Conservation (phyloP, 2,888 invertebrate genomes). For the Drosophila niveifrons region DNA sequence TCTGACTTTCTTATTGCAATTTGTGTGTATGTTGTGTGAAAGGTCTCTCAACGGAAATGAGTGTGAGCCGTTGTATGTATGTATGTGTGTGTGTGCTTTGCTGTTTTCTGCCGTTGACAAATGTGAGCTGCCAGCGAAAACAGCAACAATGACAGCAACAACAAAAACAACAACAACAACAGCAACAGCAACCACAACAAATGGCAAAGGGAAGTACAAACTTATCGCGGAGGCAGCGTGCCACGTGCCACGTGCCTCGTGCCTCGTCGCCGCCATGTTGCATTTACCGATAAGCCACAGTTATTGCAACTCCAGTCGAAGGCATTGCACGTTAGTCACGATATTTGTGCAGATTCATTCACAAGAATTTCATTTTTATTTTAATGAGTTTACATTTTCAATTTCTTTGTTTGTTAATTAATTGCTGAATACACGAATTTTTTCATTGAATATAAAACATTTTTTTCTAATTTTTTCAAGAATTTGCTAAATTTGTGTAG, state of each 20-base stretch:
- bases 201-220: slow-evolving; percentile 3
- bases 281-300: slow-evolving; percentile 21
- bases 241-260: slow-evolving; percentile 44
- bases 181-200: background rate
- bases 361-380: background rate
- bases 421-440: background rate
- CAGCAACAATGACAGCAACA: slow-evolving; percentile 2
- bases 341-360: background rate
- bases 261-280: slow-evolving; percentile 49
- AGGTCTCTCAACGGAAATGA: slow-evolving; percentile 2
- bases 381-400: background rate
- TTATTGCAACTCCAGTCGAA: background rate
- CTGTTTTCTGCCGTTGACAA: slow-evolving; percentile 19
- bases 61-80: background rate
- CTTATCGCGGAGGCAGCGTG: slow-evolving; percentile 16
- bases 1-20: slow-evolving; percentile 42
- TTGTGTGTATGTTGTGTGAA: slow-evolving; percentile 9
- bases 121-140: background rate
- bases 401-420: background rate
- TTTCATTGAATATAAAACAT: no score
- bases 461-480: no score
- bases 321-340: background rate
- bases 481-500: no score
- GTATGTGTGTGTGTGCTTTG: background rate
- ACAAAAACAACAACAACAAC: background rate